phyloP scores from a whole-genome alignment of 2,113 vertebrate genomes.

The Eclectus roratus region DNA sequence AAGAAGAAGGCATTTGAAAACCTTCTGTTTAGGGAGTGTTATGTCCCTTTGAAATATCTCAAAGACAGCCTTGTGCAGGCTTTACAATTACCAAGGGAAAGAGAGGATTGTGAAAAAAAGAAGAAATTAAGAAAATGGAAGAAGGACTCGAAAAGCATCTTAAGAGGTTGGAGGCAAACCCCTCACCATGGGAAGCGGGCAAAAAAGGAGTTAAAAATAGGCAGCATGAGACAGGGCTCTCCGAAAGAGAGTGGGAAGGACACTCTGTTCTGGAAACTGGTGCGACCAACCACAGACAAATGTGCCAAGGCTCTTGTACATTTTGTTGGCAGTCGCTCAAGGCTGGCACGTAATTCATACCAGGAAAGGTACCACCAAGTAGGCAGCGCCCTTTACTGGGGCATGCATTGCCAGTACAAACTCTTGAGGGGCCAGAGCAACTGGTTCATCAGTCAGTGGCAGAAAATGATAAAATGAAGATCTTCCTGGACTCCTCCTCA shows the following conservation, averaged over 20 bases:
- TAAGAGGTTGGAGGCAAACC: conserved; percentile 23
- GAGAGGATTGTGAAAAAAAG: background rate
- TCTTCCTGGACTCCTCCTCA: background rate
- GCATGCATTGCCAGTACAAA: background rate
- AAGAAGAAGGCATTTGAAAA: background rate
- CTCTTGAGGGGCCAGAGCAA: background rate
- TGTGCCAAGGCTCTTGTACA: conserved; percentile 52
- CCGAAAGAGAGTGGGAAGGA: conserved; percentile 16
- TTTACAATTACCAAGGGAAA: background rate
- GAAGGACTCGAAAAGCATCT: conserved; percentile 23
- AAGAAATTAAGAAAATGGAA: background rate
- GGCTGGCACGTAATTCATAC: background rate
- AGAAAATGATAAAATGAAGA: background rate
- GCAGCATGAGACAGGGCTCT: conserved; percentile 9
- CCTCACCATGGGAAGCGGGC: background rate
- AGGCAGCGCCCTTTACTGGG: background rate
- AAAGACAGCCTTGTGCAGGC: conserved; percentile 49
- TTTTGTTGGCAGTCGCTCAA: conserved; percentile 34
- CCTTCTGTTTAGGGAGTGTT: background rate
- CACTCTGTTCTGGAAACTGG: conserved; percentile 55
- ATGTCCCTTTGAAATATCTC: conserved; percentile 23
- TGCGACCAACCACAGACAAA: background rate
- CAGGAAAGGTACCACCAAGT: conserved; percentile 23
- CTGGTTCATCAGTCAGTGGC: background rate
- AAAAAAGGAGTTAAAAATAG: conserved; percentile 54